A percentile compares a stretch with the other conserved stretches of the same genome.
Conservation (phyloP, 1,140 invertebrate genomes). For the Drosophila ogumai region DNA sequence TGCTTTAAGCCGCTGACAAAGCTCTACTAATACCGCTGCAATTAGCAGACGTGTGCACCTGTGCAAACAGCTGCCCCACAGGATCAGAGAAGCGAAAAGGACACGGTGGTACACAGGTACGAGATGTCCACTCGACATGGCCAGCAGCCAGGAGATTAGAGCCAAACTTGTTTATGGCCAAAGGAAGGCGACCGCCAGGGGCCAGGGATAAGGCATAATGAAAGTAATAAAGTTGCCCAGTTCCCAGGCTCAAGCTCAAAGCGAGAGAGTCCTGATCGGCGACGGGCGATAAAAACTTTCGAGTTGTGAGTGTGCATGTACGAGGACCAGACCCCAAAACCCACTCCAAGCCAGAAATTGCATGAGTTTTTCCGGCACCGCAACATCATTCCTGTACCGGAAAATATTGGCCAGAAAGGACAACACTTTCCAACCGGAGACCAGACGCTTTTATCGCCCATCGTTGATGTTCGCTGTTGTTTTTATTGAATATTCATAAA, state of each 20-base stretch:
- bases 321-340: slow-evolving; percentile 13
- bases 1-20: slow-evolving; percentile 76
- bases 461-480: slow-evolving; percentile 58
- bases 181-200: slow-evolving; percentile 10
- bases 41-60: slow-evolving; percentile 76
- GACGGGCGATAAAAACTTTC: slow-evolving; percentile 69
- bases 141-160: slow-evolving; percentile 67
- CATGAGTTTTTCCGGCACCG: slow-evolving; percentile 40
- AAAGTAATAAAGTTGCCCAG: slow-evolving; percentile 78
- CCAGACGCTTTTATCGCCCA: slow-evolving; percentile 76
- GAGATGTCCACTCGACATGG: slow-evolving; percentile 34
- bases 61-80: slow-evolving; percentile 52
- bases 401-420: slow-evolving; percentile 44
- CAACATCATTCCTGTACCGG: slow-evolving; percentile 47
- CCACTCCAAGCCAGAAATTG: slow-evolving; percentile 3
- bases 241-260: slow-evolving; percentile 9
- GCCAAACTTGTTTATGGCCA: slow-evolving; percentile 76
- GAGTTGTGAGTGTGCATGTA: slow-evolving; percentile 2
- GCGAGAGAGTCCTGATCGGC: slow-evolving; percentile 42
- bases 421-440: slow-evolving; percentile 39
- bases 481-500: slow-evolving; percentile 84
- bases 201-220: slow-evolving; percentile 73
- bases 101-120: slow-evolving; percentile 5
- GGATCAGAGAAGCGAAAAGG: neutral
- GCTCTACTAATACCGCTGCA: slow-evolving; percentile 77